Evolutionary conservation across 2,113 vertebrate species (phyloP).

Genomic region (Heterocephalus glaber): DNA sequence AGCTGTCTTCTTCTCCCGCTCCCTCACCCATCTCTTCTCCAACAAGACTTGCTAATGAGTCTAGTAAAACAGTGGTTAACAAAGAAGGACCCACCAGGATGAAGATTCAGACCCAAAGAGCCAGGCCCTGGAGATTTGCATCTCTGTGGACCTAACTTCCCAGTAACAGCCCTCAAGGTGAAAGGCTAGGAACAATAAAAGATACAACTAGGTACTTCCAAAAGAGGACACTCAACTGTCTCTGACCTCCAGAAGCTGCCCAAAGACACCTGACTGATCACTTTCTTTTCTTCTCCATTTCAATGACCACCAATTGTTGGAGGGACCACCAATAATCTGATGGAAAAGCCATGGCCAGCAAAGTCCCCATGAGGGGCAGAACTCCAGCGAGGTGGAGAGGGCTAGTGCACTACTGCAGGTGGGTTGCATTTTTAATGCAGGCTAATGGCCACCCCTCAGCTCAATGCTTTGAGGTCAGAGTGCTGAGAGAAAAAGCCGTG

Average conservation of each 20-base stretch:
- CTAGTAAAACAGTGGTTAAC: background rate
- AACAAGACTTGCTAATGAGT: background rate
- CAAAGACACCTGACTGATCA: background rate
- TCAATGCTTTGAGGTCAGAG: background rate
- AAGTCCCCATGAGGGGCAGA: background rate
- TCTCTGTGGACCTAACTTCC: background rate
- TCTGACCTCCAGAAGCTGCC: slow-evolving; percentile 7
- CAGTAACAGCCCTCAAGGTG: background rate
- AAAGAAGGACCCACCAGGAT: background rate
- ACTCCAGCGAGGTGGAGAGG: background rate
- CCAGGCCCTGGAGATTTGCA: background rate
- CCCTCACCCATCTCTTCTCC: background rate
- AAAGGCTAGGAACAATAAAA: background rate
- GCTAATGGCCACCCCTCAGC: background rate
- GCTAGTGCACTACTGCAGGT: background rate
- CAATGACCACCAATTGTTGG: background rate
- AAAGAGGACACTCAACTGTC: background rate
- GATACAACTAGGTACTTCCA: background rate
- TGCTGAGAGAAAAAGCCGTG: background rate
- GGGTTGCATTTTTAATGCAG: background rate
- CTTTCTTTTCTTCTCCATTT: slow-evolving; percentile 31
- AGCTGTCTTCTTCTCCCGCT: background rate
- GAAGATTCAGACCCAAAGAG: slow-evolving; percentile 45
- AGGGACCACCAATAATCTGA: background rate
- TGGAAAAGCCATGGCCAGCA: background rate